Evolutionary conservation across 2,797 vertebrate species (phyloP), one percentile per base, ranked within the genome.

Genomic region (Monodelphis domestica): DNA sequence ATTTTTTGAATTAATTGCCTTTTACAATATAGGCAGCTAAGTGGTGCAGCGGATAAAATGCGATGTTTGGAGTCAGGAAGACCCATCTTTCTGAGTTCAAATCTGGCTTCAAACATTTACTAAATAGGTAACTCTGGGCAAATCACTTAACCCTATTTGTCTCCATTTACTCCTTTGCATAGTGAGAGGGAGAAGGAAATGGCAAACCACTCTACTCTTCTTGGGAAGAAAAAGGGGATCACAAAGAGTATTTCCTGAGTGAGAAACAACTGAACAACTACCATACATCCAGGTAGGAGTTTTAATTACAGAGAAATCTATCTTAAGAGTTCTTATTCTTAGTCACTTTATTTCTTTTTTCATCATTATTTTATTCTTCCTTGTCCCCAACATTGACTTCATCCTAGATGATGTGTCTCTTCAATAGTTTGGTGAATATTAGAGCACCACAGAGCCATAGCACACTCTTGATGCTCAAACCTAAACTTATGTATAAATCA

Each of bases 321-420:
- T 63, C 33, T 63, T 63, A 14, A 91, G 28, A 52, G 29, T 29
- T 88, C 91, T 33, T 51, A 87, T 94, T 45, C 50, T 28, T 93
- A 12, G 21, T n/a, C 0, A 11, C 17, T 12, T n/a, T 90, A 30
- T 55, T 63, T 59, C 29, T 91, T 38, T 33, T 95, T 92, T 90
- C 6, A n/a, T 9, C 45, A 5, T 3, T 4, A 38, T 51, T 84
- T 12, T 87, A 50, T 87, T 29, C 11, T 12, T 63, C 9, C 38
- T 53, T 54, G 93, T 87, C 5, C 63, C 21, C 12, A 94, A 89
- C n/a, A 90, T 45, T 54, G 12, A 21, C 10, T 2, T 55, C 53
- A 89, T 89, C 5, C 57, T 70, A 87, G 26, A 14, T 90, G 55
- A 29, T 12, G 10, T 29, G 56, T 1, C 45, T 95, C 50, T 90